A percentile compares a stretch with the other conserved stretches of the same genome.
These are phyloP conservation scores for Hypotaenidia philippensis DNA, from an alignment of 2,797 vertebrate genomes.

Conservation along the genomic window DNA sequence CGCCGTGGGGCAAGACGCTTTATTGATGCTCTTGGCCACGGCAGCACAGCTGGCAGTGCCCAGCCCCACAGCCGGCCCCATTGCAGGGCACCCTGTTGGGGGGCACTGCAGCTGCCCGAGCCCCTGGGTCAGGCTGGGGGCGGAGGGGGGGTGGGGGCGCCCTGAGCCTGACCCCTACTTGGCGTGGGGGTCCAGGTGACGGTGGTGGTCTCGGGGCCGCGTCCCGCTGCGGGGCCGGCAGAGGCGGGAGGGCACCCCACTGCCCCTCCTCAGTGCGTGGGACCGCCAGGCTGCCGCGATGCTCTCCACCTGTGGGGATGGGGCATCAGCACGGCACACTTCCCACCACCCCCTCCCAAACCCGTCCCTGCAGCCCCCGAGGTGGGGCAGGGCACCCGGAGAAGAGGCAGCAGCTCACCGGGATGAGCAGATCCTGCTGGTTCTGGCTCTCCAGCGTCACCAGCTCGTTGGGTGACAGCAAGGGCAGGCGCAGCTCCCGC, in stretches of 20 bases:
- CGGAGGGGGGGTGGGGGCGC: too few relatives aligned
- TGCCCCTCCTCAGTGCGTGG: slow-evolving; percentile 74
- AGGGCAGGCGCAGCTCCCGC: slow-evolving; percentile 77
- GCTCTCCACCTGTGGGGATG: slow-evolving; percentile 66
- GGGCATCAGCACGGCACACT: neutral
- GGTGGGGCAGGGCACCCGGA: neutral
- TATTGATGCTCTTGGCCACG: fast-evolving
- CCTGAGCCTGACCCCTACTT: slow-evolving; percentile 33
- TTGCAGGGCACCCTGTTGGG: neutral
- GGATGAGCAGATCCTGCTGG: slow-evolving; percentile 75
- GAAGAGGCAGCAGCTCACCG: slow-evolving; percentile 56
- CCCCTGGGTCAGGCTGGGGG: neutral
- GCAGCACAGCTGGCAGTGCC: neutral
- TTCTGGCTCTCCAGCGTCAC: slow-evolving; percentile 78
- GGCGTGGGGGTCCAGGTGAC: slow-evolving; percentile 58
- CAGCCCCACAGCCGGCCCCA: neutral
- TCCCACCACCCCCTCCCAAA: neutral
- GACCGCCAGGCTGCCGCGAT: slow-evolving; percentile 81
- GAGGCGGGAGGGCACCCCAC: slow-evolving; percentile 55
- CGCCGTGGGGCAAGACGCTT: fast-evolving
- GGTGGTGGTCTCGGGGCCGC: slow-evolving; percentile 74
- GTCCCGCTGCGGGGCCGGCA: slow-evolving; percentile 78
- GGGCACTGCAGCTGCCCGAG: neutral
- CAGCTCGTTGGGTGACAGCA: slow-evolving; percentile 78
- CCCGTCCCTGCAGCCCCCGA: fast-evolving